Conservation (phyloP, 2,888 invertebrate genomes). For the Dusona sp. region DNA sequence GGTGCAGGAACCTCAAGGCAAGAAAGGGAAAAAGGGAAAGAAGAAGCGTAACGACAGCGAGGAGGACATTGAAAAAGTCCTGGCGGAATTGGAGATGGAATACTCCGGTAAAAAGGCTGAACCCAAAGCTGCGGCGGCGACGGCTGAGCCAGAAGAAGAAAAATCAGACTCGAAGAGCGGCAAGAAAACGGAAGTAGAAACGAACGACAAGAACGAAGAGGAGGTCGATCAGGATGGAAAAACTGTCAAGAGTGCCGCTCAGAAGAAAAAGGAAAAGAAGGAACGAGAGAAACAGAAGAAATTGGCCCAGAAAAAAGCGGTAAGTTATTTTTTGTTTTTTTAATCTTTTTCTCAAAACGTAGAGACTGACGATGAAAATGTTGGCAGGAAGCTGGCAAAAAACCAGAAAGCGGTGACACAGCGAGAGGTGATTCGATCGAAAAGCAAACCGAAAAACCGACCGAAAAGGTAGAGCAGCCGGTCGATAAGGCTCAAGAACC, state of each 20-base stretch:
- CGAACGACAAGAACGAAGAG: constrained; percentile 74
- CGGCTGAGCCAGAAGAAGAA: constrained; percentile 71
- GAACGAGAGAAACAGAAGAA: constrained; percentile 92
- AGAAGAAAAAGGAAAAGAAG: constrained; percentile 96
- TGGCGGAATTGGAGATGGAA: constrained; percentile 93
- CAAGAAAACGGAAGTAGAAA: constrained; percentile 79
- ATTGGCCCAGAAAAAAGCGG: constrained; percentile 88
- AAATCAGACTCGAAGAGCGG: constrained; percentile 75
- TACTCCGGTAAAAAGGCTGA: constrained; percentile 89
- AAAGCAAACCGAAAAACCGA: constrained; percentile 65
- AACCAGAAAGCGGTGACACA: constrained; percentile 81
- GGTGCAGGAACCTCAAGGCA: constrained; percentile 84
- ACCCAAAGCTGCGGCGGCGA: constrained; percentile 77
- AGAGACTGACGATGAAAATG: background rate
- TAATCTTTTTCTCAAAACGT: no score
- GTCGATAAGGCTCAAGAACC: constrained; percentile 68
- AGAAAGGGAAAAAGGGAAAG: constrained; percentile 90
- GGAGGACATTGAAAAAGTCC: constrained; percentile 92
- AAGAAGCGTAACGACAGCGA: constrained; percentile 92
- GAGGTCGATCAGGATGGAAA: constrained; percentile 83
- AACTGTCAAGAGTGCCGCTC: constrained; percentile 92
- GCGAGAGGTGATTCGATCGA: constrained; percentile 76
- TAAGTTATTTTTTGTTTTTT: constrained; percentile 65
- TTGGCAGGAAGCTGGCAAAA: constrained; percentile 78
- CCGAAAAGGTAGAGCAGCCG: constrained; percentile 62